Evolutionary conservation across 2,888 invertebrate genomes (phyloP), one percentile per base, ranked within the genome.

Genomic region (Epinotia nisella): DNA sequence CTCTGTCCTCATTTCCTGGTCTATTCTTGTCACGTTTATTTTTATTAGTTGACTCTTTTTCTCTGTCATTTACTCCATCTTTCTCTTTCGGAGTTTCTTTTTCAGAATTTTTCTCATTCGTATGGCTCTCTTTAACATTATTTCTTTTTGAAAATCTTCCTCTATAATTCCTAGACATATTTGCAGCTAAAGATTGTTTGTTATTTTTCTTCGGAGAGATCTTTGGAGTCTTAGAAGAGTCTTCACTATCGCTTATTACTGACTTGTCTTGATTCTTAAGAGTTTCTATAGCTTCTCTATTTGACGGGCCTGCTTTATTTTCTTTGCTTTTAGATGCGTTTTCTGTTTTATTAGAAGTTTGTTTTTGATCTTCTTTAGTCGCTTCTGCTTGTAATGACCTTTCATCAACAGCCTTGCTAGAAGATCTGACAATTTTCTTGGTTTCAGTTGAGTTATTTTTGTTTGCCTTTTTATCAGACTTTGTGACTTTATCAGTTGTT

Each of bases 361-460:
- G 49, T 49, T 13, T 17, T 51, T 65, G 4, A 13, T 64, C 24
- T 39, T 58, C 24, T 39, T 39, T 35, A 5, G 7, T 35, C 7
- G 70, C 0, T n/a, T 35, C n/a, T 19, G 39, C 39, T 39, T 53
- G 3, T 55, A 10, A 59, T 1, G 15, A n/a, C 9, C 10, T 39
- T 55, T 56, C n/a, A 13, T 56, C 21, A n/a, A 10, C 35, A 24
- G 9, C 53, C 29, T 49, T 72, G 9, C 49, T 24, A 0, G 67
- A 67, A 35, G 56, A 61, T 17, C 72, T 67, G 15, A 61, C 67
- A 41, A 5, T 39, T 62, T 29, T 61, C 19, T 7, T 56, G 45
- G n/a, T 17, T 13, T 17, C 41, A 55, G 21, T 5, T 0, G 56
- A 24, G 7, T 19, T n/a, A 9, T 24, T 5, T 19, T 59, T 49